Conservation (phyloP, 1,140 invertebrate species). For the Littorina saxatilis region DNA sequence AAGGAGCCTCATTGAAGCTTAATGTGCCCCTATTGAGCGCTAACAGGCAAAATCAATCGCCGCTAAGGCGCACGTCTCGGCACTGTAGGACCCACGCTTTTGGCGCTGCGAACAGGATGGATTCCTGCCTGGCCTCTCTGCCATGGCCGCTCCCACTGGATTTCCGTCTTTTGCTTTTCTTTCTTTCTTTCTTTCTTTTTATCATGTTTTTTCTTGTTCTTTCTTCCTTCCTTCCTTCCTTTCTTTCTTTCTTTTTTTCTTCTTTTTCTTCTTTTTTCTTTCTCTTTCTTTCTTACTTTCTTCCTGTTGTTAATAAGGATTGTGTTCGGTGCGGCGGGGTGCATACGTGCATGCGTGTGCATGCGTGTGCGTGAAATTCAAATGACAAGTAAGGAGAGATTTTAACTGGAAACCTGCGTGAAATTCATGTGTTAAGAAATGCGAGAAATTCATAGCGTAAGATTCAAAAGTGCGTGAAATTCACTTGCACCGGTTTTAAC, state of each 20-base stretch:
- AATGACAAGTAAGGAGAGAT: no score
- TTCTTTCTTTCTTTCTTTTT: neutral
- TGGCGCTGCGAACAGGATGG: constrained; percentile 31
- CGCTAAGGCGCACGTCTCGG: constrained; percentile 18
- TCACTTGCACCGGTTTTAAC: no score
- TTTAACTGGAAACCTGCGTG: no score
- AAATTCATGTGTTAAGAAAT: no score
- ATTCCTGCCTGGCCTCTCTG: neutral
- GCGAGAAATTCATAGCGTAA: no score
- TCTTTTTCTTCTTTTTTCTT: neutral
- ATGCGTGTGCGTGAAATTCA: no score
- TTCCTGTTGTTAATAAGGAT: no score
- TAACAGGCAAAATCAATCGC: constrained; percentile 38
- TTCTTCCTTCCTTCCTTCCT: neutral
- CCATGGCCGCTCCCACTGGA: neutral
- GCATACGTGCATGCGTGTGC: no score
- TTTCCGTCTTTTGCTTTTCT: neutral
- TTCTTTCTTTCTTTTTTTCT: neutral
- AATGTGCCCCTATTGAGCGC: constrained; percentile 37
- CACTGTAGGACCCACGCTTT: constrained; percentile 1
- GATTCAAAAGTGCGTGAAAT: no score
- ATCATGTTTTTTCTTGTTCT: no score
- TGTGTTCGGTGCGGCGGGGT: no score
- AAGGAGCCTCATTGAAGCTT: constrained; percentile 35
- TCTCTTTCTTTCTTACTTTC: no score